phyloP scores from a whole-genome alignment of 2,113 vertebrate genomes.

The Oryzias woworae region DNA sequence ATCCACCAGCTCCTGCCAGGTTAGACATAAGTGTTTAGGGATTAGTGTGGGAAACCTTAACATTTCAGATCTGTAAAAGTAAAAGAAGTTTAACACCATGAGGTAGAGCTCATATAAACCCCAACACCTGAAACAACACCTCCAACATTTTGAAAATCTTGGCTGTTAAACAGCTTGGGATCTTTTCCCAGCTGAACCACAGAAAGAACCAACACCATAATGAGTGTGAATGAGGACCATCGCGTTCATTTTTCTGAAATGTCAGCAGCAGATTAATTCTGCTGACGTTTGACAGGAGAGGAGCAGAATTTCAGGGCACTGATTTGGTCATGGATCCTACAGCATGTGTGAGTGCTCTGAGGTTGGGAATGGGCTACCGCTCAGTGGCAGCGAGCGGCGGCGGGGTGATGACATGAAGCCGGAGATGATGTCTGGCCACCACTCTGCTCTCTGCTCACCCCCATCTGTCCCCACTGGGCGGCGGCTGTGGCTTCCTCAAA shows the following conservation, averaged over 20 bases:
- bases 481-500: constrained; percentile 50
- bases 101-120: constrained; percentile 46
- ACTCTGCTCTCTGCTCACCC: constrained; percentile 40
- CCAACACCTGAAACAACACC: constrained; percentile 41
- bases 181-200: constrained; percentile 20
- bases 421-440: constrained; percentile 66
- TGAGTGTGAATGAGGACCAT: constrained; percentile 44
- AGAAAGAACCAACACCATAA: constrained; percentile 31
- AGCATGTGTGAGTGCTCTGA: constrained; percentile 47
- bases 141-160: constrained; percentile 16
- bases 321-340: constrained; percentile 34
- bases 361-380: constrained; percentile 52
- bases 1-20: constrained; percentile 85
- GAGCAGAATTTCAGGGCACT: constrained; percentile 44
- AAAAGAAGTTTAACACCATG: constrained; percentile 39
- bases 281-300: constrained; percentile 42
- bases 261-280: constrained; percentile 63
- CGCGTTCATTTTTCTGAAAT: constrained; percentile 62
- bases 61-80: constrained; percentile 15
- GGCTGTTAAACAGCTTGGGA: constrained; percentile 29
- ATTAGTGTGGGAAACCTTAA: no score
- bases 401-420: constrained; percentile 60
- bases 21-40: neutral
- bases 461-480: constrained; percentile 70
- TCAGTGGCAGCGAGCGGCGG: constrained; percentile 49